A percentile compares a stretch with the other conserved stretches of the same genome.
Evolutionary conservation across 2,888 invertebrate genomes (phyloP).

Genomic region (Polydrusus tereticollis): DNA sequence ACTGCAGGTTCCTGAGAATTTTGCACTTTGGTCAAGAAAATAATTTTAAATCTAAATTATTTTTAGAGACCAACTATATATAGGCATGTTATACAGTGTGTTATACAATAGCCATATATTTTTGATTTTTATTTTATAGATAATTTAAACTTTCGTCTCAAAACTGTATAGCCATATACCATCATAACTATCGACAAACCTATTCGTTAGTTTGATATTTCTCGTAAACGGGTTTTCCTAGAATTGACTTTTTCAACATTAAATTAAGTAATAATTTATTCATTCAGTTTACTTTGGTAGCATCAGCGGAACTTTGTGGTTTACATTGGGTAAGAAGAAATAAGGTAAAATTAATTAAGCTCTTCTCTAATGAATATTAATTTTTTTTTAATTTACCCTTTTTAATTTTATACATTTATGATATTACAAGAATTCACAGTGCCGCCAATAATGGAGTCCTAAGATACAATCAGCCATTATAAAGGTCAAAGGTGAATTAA

Average conservation of each 20-base stretch:
- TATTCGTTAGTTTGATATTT: too few species aligned
- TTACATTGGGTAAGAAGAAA: background rate
- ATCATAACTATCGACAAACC: too few species aligned
- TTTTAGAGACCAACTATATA: too few species aligned
- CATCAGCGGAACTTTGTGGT: background rate
- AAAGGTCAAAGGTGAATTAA: background rate
- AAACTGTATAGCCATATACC: too few species aligned
- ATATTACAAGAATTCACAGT: background rate
- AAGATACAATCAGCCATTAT: background rate
- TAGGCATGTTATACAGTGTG: too few species aligned
- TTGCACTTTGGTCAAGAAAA: too few species aligned
- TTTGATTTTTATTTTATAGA: too few species aligned
- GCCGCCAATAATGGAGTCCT: background rate
- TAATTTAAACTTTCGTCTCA: too few species aligned
- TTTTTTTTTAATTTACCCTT: background rate
- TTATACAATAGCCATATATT: too few species aligned
- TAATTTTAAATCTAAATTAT: too few species aligned
- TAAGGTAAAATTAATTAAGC: background rate
- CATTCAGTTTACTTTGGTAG: background rate
- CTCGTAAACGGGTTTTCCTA: background rate
- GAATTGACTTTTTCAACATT: background rate
- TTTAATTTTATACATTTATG: background rate
- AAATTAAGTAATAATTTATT: constrained; percentile 1
- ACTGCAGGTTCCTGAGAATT: too few species aligned
- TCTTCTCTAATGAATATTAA: background rate